These are phyloP conservation scores for Synanthedon tipuliformis DNA, from an alignment of 2,888 invertebrate genomes.

Conservation along the genomic window DNA sequence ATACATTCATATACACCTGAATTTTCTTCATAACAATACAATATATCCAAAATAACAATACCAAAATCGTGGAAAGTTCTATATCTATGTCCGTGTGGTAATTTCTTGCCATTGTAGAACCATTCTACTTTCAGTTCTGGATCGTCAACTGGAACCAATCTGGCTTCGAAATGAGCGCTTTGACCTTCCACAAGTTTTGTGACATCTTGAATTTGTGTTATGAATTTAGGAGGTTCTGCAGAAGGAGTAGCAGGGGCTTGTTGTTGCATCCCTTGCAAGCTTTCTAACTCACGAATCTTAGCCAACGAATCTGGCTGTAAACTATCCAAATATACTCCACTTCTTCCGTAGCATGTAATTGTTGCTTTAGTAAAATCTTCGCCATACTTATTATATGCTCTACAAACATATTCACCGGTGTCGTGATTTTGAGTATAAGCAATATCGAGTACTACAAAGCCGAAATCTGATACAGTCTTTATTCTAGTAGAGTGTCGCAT, in stretches of 20 bases:
- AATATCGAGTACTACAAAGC: conserved; percentile 94
- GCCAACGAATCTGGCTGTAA: conserved; percentile 92
- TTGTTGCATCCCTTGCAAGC: conserved; percentile 75
- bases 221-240: conserved; percentile 88
- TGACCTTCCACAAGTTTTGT: conserved; percentile 93
- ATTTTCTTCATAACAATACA: conserved; percentile 97
- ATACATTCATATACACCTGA: conserved; percentile 94
- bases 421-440: conserved; percentile 94
- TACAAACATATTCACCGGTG: conserved; percentile 92
- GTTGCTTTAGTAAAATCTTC: conserved; percentile 90
- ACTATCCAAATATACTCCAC: conserved; percentile 89
- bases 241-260: conserved; percentile 74
- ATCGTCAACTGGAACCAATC: conserved; percentile 93
- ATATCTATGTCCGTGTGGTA: conserved; percentile 95
- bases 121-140: conserved; percentile 95
- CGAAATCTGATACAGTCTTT: conserved; percentile 94
- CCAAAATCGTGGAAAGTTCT: conserved; percentile 98
- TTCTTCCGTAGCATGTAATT: conserved; percentile 83
- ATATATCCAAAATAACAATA: conserved; percentile 93
- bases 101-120: conserved; percentile 92
- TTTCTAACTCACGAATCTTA: conserved; percentile 87
- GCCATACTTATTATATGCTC: conserved; percentile 91
- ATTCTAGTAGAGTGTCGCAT: conserved; percentile 90
- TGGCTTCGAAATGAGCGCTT: conserved; percentile 93
- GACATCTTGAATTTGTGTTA: conserved; percentile 87